Evolutionary conservation across 2,797 vertebrate species (phyloP).

Genomic region (Leuciscus waleckii): DNA sequence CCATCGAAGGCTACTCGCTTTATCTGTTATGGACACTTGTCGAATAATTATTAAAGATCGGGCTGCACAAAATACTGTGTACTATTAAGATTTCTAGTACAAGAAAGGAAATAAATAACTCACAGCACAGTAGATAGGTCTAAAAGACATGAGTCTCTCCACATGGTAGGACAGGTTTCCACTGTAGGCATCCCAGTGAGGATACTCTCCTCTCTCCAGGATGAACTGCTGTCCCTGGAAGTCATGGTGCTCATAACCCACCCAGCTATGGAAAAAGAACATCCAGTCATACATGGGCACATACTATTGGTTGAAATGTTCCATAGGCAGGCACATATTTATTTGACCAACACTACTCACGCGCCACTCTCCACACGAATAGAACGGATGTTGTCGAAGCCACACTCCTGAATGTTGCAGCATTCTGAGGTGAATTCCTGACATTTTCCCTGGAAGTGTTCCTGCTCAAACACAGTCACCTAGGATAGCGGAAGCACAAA

Average conservation of each 20-base stretch:
- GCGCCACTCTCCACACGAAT: slow-evolving; percentile 84
- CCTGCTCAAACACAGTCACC: slow-evolving; percentile 86
- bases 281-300: not conserved
- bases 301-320: not conserved
- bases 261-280: slow-evolving; percentile 74
- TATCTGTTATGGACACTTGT: not conserved
- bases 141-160: slow-evolving; percentile 70
- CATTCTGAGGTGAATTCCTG: slow-evolving; percentile 84
- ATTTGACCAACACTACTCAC: slow-evolving; percentile 67
- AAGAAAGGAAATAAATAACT: slow-evolving; percentile 60
- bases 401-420: slow-evolving; percentile 83
- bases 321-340: not conserved
- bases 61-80: not conserved
- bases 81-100: not conserved
- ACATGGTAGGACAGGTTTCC: slow-evolving; percentile 74
- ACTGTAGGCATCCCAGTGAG: slow-evolving; percentile 85
- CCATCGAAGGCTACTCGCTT: not conserved
- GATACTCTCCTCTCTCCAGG: slow-evolving; percentile 85
- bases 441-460: slow-evolving; percentile 85
- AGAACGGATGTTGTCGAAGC: slow-evolving; percentile 84
- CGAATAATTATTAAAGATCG: not conserved
- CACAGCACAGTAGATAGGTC: slow-evolving; percentile 82
- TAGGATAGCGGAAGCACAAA: slow-evolving; percentile 50
- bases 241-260: slow-evolving; percentile 85
- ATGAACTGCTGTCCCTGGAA: slow-evolving; percentile 88